phyloP scores from a whole-genome alignment of 2,113 vertebrate genomes.

The Corythaeola cristata region DNA sequence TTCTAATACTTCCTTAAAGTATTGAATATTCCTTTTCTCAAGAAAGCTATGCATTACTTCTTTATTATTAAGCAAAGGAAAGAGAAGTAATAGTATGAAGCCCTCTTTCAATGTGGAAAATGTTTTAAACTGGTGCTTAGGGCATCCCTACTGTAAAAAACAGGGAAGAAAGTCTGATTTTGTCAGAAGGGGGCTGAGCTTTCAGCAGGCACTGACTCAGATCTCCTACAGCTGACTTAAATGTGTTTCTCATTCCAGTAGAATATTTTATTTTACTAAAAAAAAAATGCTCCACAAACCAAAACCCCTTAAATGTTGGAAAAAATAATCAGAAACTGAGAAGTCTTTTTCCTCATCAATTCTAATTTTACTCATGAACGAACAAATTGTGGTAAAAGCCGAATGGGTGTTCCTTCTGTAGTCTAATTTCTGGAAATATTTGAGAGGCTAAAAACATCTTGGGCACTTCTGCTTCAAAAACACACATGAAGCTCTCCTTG shows the following conservation, averaged over 20 bases:
- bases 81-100: neutral
- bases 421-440: slow-evolving; percentile 26
- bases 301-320: neutral
- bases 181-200: neutral
- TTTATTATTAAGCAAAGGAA: neutral
- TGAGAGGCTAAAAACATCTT: slow-evolving; percentile 27
- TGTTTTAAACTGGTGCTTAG: neutral
- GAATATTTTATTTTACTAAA: neutral
- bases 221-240: slow-evolving; percentile 1
- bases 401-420: slow-evolving; percentile 21
- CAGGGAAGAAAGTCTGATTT: neutral
- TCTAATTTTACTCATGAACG: slow-evolving; percentile 53
- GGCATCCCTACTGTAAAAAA: neutral
- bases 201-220: neutral
- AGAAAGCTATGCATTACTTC: neutral
- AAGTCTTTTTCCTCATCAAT: neutral
- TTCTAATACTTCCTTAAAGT: neutral
- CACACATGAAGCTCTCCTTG: neutral
- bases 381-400: slow-evolving; percentile 44
- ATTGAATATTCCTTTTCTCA: neutral
- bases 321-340: slow-evolving; percentile 2
- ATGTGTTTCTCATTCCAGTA: neutral
- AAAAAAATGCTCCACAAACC: neutral
- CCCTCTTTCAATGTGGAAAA: neutral
- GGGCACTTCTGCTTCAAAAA: slow-evolving; percentile 14